A percentile compares a stretch with the other conserved stretches of the same genome.
Evolutionary conservation across 2,888 invertebrate genomes (phyloP).

Genomic region (Drosophila robusta): DNA sequence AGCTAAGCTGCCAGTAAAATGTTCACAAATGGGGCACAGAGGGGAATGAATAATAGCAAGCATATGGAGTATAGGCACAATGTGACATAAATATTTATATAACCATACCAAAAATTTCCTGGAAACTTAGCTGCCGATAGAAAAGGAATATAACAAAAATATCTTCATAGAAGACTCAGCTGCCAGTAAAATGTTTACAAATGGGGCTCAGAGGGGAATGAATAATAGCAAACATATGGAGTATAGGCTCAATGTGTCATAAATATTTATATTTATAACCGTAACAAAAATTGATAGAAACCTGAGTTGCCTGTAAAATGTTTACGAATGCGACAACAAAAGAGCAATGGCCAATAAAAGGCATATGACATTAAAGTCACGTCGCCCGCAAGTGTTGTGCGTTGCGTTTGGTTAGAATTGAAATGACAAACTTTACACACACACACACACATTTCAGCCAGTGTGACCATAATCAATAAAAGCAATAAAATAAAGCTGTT

Average conservation of each 20-base stretch:
- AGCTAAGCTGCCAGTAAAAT: neutral
- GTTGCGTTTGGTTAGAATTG: neutral
- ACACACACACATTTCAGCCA: neutral
- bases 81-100: neutral
- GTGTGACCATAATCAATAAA: constrained; percentile 2
- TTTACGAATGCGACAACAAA: constrained; percentile 3
- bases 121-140: too few species aligned
- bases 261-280: neutral
- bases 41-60: too few species aligned
- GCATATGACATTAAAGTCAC: constrained; percentile 4
- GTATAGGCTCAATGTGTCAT: neutral
- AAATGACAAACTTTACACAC: neutral
- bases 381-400: neutral
- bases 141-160: too few species aligned
- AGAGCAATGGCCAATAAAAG: neutral
- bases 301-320: neutral
- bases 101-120: too few species aligned
- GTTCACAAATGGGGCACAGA: too few species aligned
- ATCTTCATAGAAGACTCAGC: neutral
- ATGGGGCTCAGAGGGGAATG: neutral
- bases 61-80: neutral
- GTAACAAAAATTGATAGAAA: neutral
- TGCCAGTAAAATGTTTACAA: neutral
- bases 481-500: constrained; percentile 1
- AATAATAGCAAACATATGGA: neutral